phyloP scores from a whole-genome alignment of 1,140 invertebrate genomes.

The Xylocopa sonorina region DNA sequence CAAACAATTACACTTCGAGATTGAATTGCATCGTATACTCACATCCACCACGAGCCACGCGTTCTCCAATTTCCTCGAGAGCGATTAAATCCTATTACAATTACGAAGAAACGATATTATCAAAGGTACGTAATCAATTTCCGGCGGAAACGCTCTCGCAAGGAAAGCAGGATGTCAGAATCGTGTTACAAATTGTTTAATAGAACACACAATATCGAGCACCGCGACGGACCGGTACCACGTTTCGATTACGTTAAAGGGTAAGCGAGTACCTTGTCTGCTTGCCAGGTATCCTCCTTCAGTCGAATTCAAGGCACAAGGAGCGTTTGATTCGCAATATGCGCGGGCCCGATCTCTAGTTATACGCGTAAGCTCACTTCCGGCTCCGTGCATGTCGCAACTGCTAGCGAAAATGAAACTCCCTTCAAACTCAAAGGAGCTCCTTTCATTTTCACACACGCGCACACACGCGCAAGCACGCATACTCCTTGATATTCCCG shows the following conservation, averaged over 20 bases:
- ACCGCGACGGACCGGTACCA: not conserved
- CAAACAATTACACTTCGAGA: too few relatives aligned
- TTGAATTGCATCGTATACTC: too few relatives aligned
- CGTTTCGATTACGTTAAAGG: slow-evolving; percentile 3
- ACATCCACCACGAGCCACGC: too few relatives aligned
- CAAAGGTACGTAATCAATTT: not conserved
- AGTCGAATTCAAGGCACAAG: slow-evolving; percentile 2
- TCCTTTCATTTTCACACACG: too few relatives aligned
- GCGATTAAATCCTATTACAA: not conserved
- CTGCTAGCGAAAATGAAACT: not conserved
- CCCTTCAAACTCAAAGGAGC: not conserved
- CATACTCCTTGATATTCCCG: too few relatives aligned
- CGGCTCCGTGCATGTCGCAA: not conserved
- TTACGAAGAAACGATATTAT: not conserved
- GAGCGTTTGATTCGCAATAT: slow-evolving; percentile 21
- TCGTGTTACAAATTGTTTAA: slow-evolving; percentile 17
- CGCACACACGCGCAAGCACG: too few relatives aligned
- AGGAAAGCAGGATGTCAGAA: not conserved
- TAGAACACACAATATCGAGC: slow-evolving; percentile 1
- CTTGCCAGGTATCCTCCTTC: slow-evolving; percentile 14
- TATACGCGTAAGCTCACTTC: not conserved
- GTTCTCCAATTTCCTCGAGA: not conserved
- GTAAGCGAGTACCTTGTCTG: not conserved
- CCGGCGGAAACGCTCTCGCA: too few relatives aligned
- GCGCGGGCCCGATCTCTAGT: not conserved